Percentiles rank a stretch among this genome's conserved stretches.
These are phyloP conservation scores for Discoglossus pictus DNA, from an alignment of 2,797 vertebrate species.

Conservation along the genomic window DNA sequence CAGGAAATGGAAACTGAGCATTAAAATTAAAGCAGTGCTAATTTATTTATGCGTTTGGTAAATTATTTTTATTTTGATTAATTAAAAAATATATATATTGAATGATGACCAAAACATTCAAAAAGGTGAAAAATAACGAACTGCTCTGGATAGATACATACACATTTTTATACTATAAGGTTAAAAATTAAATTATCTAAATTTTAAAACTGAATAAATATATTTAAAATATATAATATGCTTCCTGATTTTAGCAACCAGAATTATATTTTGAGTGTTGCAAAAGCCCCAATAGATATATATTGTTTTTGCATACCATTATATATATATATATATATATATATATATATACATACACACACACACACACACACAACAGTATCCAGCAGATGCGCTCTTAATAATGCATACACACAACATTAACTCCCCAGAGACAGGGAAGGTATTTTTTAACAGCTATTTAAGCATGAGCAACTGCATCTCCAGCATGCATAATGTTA, in stretches of 20 bases:
- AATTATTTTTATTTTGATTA: background rate
- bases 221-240: constrained; percentile 9
- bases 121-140: background rate
- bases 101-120: background rate
- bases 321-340: constrained; percentile 10
- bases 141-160: background rate
- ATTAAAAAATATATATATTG: background rate
- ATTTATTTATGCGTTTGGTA: no score
- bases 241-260: constrained; percentile 4
- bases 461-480: background rate
- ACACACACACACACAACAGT: no score
- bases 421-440: background rate
- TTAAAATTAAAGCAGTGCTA: no score
- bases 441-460: constrained; percentile 4
- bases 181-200: background rate
- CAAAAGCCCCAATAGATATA: constrained; percentile 6
- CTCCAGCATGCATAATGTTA: constrained; percentile 14
- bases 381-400: background rate
- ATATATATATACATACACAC: no score
- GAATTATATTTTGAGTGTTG: constrained; percentile 1
- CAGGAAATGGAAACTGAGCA: no score
- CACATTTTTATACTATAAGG: constrained; percentile 3
- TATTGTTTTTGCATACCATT: constrained; percentile 3
- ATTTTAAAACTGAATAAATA: background rate
- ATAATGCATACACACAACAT: constrained; percentile 8